Percentiles rank a stretch among this genome's conserved stretches.
Evolutionary conservation across 1,140 invertebrate species (phyloP).

Genomic region (Aphaenogaster floridana): DNA sequence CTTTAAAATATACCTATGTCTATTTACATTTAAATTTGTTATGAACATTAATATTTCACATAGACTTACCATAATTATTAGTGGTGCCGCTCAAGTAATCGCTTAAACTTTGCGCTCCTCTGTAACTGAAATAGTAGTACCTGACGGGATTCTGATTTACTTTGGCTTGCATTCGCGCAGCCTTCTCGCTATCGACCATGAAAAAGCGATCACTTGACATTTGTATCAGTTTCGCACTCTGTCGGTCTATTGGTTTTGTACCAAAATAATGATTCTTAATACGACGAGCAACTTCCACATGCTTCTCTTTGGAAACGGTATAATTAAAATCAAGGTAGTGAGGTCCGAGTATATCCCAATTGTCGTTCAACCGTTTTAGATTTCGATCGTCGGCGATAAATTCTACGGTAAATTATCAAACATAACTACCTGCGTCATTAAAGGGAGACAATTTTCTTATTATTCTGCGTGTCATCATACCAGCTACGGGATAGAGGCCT

Average conservation of each 20-base stretch:
- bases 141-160: constrained; percentile 88
- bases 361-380: constrained; percentile 86
- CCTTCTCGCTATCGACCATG: constrained; percentile 87
- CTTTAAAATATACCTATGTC: background rate
- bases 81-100: constrained; percentile 83
- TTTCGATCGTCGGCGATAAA: constrained; percentile 85
- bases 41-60: constrained; percentile 34
- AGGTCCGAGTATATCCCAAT: constrained; percentile 88
- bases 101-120: constrained; percentile 87
- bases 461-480: constrained; percentile 77
- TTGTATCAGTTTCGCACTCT: constrained; percentile 80
- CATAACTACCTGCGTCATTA: background rate
- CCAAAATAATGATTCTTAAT: constrained; percentile 88
- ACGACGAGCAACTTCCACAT: constrained; percentile 84
- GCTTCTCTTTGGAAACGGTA: constrained; percentile 86
- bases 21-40: background rate
- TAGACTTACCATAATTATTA: constrained; percentile 87
- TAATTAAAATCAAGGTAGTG: constrained; percentile 89
- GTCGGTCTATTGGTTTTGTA: constrained; percentile 84
- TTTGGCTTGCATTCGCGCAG: constrained; percentile 87
- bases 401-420: constrained; percentile 78
- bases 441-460: background rate
- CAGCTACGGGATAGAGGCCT: constrained; percentile 89
- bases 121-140: constrained; percentile 88
- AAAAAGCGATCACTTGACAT: constrained; percentile 89